A percentile compares a stretch with the other conserved stretches of the same genome.
Conservation (phyloP, 2,888 invertebrate genomes). For the Myopa testacea region DNA sequence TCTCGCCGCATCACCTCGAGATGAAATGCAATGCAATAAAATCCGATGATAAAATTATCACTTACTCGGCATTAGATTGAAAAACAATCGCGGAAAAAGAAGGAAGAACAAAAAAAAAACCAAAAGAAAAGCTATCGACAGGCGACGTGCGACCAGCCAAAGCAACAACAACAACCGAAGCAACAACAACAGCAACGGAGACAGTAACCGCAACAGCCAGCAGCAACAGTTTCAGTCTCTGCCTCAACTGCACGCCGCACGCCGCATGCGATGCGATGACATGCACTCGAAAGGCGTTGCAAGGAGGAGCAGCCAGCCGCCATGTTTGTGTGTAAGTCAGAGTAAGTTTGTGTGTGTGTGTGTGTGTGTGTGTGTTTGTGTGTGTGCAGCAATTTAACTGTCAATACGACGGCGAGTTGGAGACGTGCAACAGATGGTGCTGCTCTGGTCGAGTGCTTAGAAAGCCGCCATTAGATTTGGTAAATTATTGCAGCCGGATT, state of each 20-base stretch:
- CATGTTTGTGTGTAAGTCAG: background rate
- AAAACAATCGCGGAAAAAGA: conserved; percentile 12
- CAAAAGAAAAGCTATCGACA: background rate
- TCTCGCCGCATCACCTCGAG: background rate
- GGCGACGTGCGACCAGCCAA: background rate
- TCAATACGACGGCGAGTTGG: background rate
- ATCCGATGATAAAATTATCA: conserved; percentile 32
- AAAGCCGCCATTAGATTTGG: conserved; percentile 26
- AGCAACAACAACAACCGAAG: background rate
- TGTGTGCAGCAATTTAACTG: conserved; percentile 11
- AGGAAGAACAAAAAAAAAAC: background rate
- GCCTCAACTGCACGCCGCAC: too few relatives aligned
- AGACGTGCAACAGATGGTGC: background rate
- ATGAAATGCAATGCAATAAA: conserved; percentile 17
- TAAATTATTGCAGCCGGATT: conserved; percentile 26
- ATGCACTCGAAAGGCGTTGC: background rate
- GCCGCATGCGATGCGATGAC: too few relatives aligned
- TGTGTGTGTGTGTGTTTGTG: background rate
- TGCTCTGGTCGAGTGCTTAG: background rate
- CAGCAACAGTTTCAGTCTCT: background rate
- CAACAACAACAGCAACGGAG: background rate
- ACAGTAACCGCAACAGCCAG: background rate
- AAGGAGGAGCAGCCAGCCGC: background rate
- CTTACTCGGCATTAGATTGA: conserved; percentile 20
- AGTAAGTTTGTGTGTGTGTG: background rate